Conservation (phyloP, 2,797 vertebrate species). For the Gila robusta region DNA sequence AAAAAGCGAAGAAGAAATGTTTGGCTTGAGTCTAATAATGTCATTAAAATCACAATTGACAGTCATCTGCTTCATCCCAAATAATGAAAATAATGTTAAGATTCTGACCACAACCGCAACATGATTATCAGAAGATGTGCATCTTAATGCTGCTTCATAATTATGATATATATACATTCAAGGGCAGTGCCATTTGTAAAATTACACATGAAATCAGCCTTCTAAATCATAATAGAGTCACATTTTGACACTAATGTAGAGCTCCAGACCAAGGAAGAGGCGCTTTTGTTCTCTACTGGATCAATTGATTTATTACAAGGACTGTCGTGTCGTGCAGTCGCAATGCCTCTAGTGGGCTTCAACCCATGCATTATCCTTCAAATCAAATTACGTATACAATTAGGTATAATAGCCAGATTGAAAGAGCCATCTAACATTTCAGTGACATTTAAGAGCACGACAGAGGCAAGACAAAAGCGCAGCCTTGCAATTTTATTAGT, state of each 20-base stretch:
- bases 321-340: not conserved
- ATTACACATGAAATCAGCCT: slow-evolving; percentile 33
- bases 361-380: slow-evolving; percentile 34
- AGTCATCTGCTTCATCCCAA: not conserved
- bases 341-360: slow-evolving; percentile 29
- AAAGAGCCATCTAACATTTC: slow-evolving; percentile 38
- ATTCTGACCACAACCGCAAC: not conserved
- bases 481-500: not conserved
- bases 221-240: slow-evolving; percentile 29
- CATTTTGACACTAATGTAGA: slow-evolving; percentile 43
- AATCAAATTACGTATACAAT: slow-evolving; percentile 21
- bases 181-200: slow-evolving; percentile 20
- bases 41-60: not conserved
- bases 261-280: slow-evolving; percentile 13
- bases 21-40: not conserved
- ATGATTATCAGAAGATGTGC: slow-evolving; percentile 5
- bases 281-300: slow-evolving; percentile 22
- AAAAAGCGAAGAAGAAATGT: not conserved
- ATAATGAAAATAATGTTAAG: slow-evolving; percentile 12
- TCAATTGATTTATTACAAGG: slow-evolving; percentile 30
- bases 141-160: slow-evolving; percentile 23
- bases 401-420: slow-evolving; percentile 19
- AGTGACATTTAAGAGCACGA: slow-evolving; percentile 1
- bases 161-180: slow-evolving; percentile 23
- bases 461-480: not conserved